Base-by-base conservation (phyloP, 1,140 invertebrate genomes). In the Contarinia nasturtii region DNA sequence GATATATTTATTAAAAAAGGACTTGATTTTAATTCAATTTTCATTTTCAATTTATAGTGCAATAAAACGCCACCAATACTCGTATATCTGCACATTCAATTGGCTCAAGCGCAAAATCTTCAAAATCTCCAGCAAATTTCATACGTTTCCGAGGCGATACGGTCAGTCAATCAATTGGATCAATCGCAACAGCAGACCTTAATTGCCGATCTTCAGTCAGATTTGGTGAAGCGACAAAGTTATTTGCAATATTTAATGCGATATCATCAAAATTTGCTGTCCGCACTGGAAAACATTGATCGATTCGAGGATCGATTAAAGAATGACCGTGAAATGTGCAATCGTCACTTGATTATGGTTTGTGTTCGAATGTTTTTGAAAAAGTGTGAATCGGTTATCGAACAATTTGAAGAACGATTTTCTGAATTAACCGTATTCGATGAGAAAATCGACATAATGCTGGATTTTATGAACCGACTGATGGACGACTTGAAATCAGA, bases 21-120 rank as follows among this genome's bases (percentile, higher is more conserved):
- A n/a, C n/a, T 14, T 17, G 12, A 44, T 47, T 48, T 38, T 27
- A 22, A 41, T 33, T n/a, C 15, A 45, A 33, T 41, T 34, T 22
- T 14, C 19, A 27, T 47, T 48, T 45, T 20, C 33, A 15, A 22
- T 12, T 51, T 51, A 33, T 22, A 56, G 54, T 49, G 47, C 45
- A 49, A 56, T 43, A 54, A 62, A 22, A 54, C 55, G 12, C 61
- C 61, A 2, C 61, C 61, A 7, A 42, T 64, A 43, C 53, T 62
- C 37, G 60, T 54, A 37, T 77, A 88, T 56, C 67, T 90, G 17
- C 73, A 81, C 55, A 69, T 86, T 11, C 84, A 91, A 61, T 64
- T 92, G 48, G 86, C 89, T 11, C 88, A 91, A 66, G 86, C 87
- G 41, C 79, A 88, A 27, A 89, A 87, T 63, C 68, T 89, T 40